Base-by-base conservation (phyloP, 2,888 invertebrate species). In the Formica aserva region DNA sequence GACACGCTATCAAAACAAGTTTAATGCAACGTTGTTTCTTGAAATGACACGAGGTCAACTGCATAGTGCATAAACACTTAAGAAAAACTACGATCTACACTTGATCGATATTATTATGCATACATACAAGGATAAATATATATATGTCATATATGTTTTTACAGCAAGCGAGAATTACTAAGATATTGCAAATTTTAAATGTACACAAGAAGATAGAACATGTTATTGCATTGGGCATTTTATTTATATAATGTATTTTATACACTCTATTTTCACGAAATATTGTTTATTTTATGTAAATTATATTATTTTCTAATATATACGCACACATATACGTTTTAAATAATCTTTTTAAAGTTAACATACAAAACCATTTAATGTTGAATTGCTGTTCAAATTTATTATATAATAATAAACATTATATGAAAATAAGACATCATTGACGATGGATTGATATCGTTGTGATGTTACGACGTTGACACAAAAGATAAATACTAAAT, bases 21-120 rank as follows among this genome's bases (percentile, higher is more conserved):
- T 78, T 22, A 52, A 78, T 45, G 2, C 41, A 1, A 57, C 18
- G 18, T 13, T 45, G 3, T 48, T 71, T 62, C 45, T 63, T 55
- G 29, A 62, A 67, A 26, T n/a, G 22, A 3, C n/a, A 52, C 1
- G 0, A 57, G 45, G 67, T 63, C 75, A 83, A 86, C 81, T 81
- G 76, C 82, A 77, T 72, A 38, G 52, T 76, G 66, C 76, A 84
- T 72, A 89, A 84, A 84, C 83, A 86, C 76, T 86, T 76, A 72
- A 78, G 6, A 5, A 76, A 83, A 75, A 63, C 63, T 76, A 5
- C 82, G 38, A 72, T 62, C 55, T 80, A 72, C 82, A 84, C 83
- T 82, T 76, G 63, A 78, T 67, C 80, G 67, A 81, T 76, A 80
- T 80, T 84, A 84, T 85, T 76, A 69, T 65, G n/a, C 57, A 38